These are phyloP conservation scores for Caranx ignobilis DNA, from an alignment of 2,113 vertebrate species.

Conservation along the genomic window DNA sequence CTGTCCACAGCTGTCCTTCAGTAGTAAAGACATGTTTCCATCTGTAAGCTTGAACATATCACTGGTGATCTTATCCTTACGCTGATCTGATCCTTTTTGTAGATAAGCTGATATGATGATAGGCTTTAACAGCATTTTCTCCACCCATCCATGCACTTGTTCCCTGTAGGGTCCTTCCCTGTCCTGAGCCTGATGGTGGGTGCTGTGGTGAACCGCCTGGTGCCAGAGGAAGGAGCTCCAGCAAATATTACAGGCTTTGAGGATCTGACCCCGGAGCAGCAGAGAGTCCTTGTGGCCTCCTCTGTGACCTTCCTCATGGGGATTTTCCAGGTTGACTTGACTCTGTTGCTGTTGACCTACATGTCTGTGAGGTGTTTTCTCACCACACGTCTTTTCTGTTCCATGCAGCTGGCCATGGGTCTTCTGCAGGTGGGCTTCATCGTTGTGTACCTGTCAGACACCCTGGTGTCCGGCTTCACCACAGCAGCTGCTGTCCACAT, in stretches of 20 bases:
- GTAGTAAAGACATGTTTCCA: no score
- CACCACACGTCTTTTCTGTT: neutral
- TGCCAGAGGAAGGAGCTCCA: conserved; percentile 41
- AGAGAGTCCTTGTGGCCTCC: conserved; percentile 87
- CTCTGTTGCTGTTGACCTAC: neutral
- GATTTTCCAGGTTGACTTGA: conserved; percentile 63
- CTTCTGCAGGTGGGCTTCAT: conserved; percentile 91
- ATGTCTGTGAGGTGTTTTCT: neutral
- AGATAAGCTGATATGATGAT: conserved; percentile 4
- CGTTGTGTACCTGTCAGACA: conserved; percentile 93
- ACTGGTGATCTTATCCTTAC: neutral
- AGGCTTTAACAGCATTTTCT: neutral
- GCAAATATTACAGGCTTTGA: conserved; percentile 72
- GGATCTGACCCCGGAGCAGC: conserved; percentile 66
- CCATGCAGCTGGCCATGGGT: conserved; percentile 89
- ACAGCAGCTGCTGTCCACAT: conserved; percentile 95
- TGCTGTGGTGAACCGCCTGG: conserved; percentile 82
- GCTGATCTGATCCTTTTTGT: conserved; percentile 6
- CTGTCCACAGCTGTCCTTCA: no score
- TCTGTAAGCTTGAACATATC: no score
- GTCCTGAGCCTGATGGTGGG: conserved; percentile 95
- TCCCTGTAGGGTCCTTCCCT: conserved; percentile 88
- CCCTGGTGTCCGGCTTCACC: conserved; percentile 94
- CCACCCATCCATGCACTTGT: neutral
- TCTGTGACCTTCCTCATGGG: conserved; percentile 92